Conservation (phyloP, 2,888 invertebrate genomes). For the Loripinus fragilis region DNA sequence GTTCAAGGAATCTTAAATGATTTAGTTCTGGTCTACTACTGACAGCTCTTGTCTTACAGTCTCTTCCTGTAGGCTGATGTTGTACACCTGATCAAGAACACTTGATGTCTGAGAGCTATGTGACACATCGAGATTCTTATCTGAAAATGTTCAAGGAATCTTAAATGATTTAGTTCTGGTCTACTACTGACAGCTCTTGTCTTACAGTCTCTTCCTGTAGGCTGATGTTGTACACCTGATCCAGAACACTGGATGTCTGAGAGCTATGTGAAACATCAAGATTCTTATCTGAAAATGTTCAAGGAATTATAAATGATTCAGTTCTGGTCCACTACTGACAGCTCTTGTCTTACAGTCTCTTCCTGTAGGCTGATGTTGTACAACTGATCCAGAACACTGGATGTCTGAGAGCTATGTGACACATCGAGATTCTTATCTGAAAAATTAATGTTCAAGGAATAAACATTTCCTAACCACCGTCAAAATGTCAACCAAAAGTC, state of each 20-base stretch:
- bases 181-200: slow-evolving; percentile 56
- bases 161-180: no score
- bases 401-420: slow-evolving; percentile 47
- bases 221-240: slow-evolving; percentile 68
- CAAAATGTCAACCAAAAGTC: no score
- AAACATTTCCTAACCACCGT: no score
- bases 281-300: slow-evolving; percentile 39
- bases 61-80: slow-evolving; percentile 70
- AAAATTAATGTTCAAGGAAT: no score
- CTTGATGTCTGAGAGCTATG: slow-evolving; percentile 52
- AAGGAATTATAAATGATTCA: no score
- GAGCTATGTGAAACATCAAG: slow-evolving; percentile 41
- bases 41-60: slow-evolving; percentile 60
- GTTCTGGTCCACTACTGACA: slow-evolving; percentile 57
- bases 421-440: slow-evolving; percentile 44
- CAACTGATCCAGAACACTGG: slow-evolving; percentile 66
- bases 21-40: slow-evolving; percentile 56
- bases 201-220: slow-evolving; percentile 69
- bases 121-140: slow-evolving; percentile 42
- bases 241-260: slow-evolving; percentile 61
- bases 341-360: slow-evolving; percentile 63
- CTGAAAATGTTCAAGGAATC: no score
- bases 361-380: slow-evolving; percentile 69
- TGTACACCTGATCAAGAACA: slow-evolving; percentile 67
- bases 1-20: no score